phyloP scores from a whole-genome alignment of 1,140 invertebrate species.

The Drosophila sulfurigaster region DNA sequence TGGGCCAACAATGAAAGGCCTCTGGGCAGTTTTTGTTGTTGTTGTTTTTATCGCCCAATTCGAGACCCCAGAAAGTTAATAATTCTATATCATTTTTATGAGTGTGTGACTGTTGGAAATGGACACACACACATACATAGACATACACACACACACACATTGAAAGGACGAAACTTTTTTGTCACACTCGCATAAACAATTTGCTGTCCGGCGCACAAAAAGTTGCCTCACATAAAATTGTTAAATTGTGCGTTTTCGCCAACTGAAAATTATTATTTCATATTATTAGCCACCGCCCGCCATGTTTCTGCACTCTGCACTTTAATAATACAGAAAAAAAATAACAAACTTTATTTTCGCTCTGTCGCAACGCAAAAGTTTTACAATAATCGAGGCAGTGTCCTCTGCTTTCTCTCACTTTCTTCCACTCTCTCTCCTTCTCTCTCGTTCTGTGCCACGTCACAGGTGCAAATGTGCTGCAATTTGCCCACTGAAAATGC shows the following conservation, averaged over 20 bases:
- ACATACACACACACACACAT: not conserved
- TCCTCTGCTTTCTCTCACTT: not conserved
- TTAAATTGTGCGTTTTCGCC: conserved; percentile 43
- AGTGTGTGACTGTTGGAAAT: not conserved
- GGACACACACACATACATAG: not conserved
- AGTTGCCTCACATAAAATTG: conserved; percentile 49
- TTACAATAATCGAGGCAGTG: conserved; percentile 52
- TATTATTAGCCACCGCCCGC: conserved; percentile 17
- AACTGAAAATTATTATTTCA: conserved; percentile 40
- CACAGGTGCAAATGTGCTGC: conserved; percentile 40
- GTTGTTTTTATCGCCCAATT: conserved; percentile 51
- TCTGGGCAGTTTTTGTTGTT: conserved; percentile 18
- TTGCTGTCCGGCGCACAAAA: conserved; percentile 39
- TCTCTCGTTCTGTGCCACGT: conserved; percentile 1
- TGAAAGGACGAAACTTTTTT: conserved; percentile 44
- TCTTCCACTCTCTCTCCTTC: not conserved
- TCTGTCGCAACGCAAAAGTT: conserved; percentile 34
- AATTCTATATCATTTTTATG: conserved; percentile 73
- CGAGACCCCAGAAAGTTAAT: conserved; percentile 62
- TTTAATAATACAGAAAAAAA: conserved; percentile 1
- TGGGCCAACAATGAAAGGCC: conserved; percentile 25
- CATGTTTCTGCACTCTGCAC: not conserved
- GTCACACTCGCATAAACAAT: conserved; percentile 46
- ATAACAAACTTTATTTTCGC: not conserved
- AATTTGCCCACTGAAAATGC: conserved; percentile 18